Evolutionary conservation across 1,140 invertebrate species (phyloP).

Genomic region (Nylanderia fulva): DNA sequence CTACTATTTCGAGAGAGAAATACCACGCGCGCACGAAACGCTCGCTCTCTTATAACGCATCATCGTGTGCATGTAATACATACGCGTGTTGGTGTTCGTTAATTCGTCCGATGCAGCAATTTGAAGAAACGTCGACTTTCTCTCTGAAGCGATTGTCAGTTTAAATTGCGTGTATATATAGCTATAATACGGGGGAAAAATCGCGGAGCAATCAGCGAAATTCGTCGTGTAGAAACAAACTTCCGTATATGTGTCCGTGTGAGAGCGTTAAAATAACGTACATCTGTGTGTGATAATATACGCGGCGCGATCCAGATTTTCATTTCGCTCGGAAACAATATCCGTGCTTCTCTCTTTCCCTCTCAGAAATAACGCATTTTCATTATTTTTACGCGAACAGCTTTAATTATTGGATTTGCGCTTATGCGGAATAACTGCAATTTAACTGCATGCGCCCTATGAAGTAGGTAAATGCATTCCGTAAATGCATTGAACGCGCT

Average conservation of each 20-base stretch:
- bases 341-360: neutral
- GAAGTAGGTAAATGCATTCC: conserved; percentile 2
- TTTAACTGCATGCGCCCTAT: neutral
- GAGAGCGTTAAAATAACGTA: neutral
- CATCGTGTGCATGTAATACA: neutral
- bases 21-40: conserved; percentile 25
- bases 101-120: neutral
- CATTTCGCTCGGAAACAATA: neutral
- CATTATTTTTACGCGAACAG: neutral
- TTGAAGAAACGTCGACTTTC: neutral
- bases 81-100: neutral
- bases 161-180: neutral
- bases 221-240: neutral
- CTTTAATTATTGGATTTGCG: conserved; percentile 37
- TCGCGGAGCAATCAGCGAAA: neutral
- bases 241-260: neutral
- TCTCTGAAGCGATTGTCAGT: no score
- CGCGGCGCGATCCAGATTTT: neutral
- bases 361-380: neutral
- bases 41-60: conserved; percentile 1
- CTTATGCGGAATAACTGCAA: neutral
- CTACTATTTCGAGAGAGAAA: conserved; percentile 51
- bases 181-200: neutral
- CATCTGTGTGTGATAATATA: neutral
- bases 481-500: neutral